Conservation (phyloP, 1,140 invertebrate species). For the Diplogasteroides magnus region DNA sequence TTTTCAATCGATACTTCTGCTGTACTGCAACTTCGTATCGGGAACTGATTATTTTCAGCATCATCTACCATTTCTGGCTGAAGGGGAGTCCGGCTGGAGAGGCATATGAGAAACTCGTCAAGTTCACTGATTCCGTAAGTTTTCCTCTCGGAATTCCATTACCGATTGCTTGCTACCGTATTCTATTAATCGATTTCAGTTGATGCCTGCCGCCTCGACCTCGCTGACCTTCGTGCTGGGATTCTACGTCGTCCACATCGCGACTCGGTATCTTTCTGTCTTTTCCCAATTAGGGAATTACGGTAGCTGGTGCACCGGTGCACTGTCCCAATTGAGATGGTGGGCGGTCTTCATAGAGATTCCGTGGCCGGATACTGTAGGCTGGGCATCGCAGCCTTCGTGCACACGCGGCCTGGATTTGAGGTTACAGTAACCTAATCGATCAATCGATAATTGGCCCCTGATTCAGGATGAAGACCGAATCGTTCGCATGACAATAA, state of each 20-base stretch:
- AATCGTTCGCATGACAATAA: conserved; percentile 18
- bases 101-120: not conserved
- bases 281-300: too few species aligned
- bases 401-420: conserved; percentile 7
- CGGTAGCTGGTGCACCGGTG: not conserved
- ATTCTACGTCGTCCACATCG: not conserved
- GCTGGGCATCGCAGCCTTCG: conserved; percentile 19
- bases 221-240: not conserved
- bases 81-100: not conserved
- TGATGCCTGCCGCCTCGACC: not conserved
- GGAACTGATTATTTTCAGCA: not conserved
- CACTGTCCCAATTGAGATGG: conserved; percentile 11
- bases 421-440: conserved; percentile 14
- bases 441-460: not conserved
- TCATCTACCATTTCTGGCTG: not conserved
- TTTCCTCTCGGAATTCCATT: too few species aligned
- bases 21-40: not conserved
- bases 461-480: conserved; percentile 22
- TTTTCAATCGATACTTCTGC: not conserved
- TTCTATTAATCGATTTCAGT: not conserved
- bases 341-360: conserved; percentile 28
- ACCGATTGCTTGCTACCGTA: not conserved
- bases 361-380: conserved; percentile 29
- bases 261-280: too few species aligned
- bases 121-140: not conserved